These are phyloP conservation scores for Pachymerium ferrugineum DNA, from an alignment of 2,888 invertebrate species.

Conservation along the genomic window DNA sequence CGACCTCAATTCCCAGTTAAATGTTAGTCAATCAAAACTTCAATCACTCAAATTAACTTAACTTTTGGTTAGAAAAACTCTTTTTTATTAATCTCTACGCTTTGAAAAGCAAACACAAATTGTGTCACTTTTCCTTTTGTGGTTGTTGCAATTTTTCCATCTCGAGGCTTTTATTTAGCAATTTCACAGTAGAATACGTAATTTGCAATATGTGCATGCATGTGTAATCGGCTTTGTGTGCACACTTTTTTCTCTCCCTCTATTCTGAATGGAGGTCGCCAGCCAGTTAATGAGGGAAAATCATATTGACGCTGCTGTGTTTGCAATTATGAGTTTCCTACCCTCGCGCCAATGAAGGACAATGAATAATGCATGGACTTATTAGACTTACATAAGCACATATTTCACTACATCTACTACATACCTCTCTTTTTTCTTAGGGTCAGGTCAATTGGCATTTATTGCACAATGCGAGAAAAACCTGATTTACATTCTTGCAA, in stretches of 20 bases:
- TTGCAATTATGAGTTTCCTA: background rate
- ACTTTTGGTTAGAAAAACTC: too few relatives aligned
- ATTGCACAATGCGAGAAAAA: too few relatives aligned
- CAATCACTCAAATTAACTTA: too few relatives aligned
- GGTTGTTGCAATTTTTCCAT: background rate
- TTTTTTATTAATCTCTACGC: too few relatives aligned
- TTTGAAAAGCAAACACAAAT: background rate
- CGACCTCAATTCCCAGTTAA: too few relatives aligned
- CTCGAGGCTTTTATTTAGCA: background rate
- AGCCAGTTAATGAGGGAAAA: slow-evolving; percentile 3
- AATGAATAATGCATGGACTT: background rate
- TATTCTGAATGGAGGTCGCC: background rate
- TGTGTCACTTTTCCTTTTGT: background rate
- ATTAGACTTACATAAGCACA: background rate
- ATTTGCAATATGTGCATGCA: slow-evolving; percentile 8
- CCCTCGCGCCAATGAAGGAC: background rate
- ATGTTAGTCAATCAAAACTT: too few relatives aligned
- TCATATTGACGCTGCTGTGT: background rate
- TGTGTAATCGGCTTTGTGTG: slow-evolving; percentile 13
- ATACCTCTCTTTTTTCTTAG: too few relatives aligned
- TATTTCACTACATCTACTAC: background rate
- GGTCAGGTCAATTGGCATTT: too few relatives aligned
- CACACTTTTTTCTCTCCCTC: background rate
- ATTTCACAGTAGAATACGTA: slow-evolving; percentile 13
- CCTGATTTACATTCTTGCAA: too few relatives aligned